Evolutionary conservation across 2,797 vertebrate species (phyloP), one percentile per base, ranked within the genome.

Genomic region (Sebastes hopkinsi): DNA sequence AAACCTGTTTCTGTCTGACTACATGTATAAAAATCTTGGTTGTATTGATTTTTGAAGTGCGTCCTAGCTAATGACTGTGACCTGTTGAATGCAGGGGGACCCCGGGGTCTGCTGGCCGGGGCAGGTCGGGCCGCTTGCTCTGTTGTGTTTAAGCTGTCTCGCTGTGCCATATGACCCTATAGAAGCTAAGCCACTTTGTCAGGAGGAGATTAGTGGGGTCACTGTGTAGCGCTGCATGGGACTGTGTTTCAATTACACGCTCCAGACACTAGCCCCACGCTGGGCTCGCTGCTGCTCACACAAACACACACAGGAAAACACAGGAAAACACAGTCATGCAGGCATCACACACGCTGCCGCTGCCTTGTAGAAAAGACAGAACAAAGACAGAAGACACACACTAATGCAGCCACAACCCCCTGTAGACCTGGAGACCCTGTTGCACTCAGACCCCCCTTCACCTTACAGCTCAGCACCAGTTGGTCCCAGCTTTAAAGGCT

Each of bases 141-240:
- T 80, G 89, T 88, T 88, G 90, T 84, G 81, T 92, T 83, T 94
- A 94, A 96, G 93, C 93, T 88, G 90, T 90, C 86, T 94, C 56
- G 61, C 89, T 90, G 89, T 91, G 91, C 94, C 95, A 95, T 95
- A 95, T 95, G 95, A 96, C 95, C 94, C 93, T 90, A 91, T 91
- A 90, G 90, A 94, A 82, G 89, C 92, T 96, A 95, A 96, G 93
- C 95, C 93, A 95, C 94, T 95, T 96, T 95, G 94, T 95, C 92
- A 95, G 93, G 86, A 91, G 90, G 91, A 95, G 96, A 96, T 96
- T 96, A 96, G 90, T 93, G 89, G 91, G 94, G 93, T 95, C 94
- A 95, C 89, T 83, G 89, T 94, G 92, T 83, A 87, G 90, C 90
- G 22, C 91, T 65, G 89, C 91, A 83, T 94, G 92, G 82, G 87